phyloP scores from a whole-genome alignment of 2,888 invertebrate species.

The Acanthoscelides obtectus region DNA sequence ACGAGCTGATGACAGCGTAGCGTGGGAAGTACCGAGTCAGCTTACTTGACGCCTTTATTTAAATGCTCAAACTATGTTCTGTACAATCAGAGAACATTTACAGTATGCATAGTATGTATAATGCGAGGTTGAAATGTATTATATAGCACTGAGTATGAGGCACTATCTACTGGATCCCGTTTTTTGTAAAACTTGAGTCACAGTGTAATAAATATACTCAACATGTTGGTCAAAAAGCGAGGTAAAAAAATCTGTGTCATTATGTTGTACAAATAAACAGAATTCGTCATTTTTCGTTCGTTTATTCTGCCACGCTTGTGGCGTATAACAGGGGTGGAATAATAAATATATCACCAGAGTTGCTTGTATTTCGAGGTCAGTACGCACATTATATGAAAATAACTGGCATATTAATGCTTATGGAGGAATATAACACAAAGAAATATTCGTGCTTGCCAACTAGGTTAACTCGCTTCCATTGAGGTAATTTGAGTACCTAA shows the following conservation, averaged over 20 bases:
- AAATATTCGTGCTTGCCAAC: background rate
- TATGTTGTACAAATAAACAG: background rate
- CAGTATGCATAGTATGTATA: too few species aligned
- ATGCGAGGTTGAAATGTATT: too few species aligned
- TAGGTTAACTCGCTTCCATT: background rate
- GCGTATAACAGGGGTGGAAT: background rate
- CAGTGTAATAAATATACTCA: too few species aligned
- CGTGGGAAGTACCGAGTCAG: too few species aligned
- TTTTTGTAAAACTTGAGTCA: too few species aligned
- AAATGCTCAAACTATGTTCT: too few species aligned
- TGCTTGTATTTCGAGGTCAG: background rate
- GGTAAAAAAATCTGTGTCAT: background rate
- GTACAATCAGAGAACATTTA: too few species aligned
- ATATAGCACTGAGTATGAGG: too few species aligned
- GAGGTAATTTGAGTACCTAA: background rate
- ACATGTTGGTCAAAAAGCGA: too few species aligned
- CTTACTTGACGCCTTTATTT: too few species aligned
- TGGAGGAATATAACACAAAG: background rate
- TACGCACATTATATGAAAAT: background rate
- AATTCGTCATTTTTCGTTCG: background rate
- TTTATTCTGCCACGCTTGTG: background rate
- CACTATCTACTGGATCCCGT: too few species aligned
- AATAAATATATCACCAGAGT: background rate
- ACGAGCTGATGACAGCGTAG: too few species aligned
- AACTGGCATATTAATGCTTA: background rate